phyloP scores from a whole-genome alignment of 2,113 vertebrate genomes.

The Aegithalos caudatus region DNA sequence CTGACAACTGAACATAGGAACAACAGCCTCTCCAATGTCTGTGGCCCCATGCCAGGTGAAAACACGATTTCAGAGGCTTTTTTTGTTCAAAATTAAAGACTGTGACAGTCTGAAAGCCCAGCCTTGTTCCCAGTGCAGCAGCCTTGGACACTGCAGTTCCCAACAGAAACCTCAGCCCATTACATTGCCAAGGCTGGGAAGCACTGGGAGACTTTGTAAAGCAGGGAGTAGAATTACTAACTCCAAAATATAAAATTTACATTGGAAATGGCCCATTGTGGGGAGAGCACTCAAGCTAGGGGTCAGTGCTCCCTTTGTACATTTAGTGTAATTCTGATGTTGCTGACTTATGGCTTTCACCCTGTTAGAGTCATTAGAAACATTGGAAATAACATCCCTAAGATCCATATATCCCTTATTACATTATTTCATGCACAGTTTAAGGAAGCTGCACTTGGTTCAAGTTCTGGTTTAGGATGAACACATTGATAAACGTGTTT shows the following conservation, averaged over 20 bases:
- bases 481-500: not conserved
- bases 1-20: not conserved
- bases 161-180: not conserved
- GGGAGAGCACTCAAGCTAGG: not conserved
- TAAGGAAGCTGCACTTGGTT: not conserved
- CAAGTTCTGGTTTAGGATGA: not conserved
- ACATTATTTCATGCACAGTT: not conserved
- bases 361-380: not conserved
- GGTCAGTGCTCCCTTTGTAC: not conserved
- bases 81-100: conserved; percentile 1
- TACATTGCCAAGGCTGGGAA: not conserved
- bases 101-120: not conserved
- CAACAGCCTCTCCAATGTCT: not conserved
- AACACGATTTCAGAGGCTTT: not conserved
- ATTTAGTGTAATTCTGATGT: not conserved
- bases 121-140: not conserved
- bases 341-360: not conserved
- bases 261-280: accelerated
- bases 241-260: not conserved
- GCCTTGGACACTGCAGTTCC: not conserved
- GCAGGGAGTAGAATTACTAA: too few species aligned
- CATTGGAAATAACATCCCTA: not conserved
- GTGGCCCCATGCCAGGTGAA: not conserved
- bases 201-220: not conserved
- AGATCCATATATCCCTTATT: not conserved